Base-by-base conservation (phyloP, 2,113 vertebrate species). In the Phasianus colchicus region DNA sequence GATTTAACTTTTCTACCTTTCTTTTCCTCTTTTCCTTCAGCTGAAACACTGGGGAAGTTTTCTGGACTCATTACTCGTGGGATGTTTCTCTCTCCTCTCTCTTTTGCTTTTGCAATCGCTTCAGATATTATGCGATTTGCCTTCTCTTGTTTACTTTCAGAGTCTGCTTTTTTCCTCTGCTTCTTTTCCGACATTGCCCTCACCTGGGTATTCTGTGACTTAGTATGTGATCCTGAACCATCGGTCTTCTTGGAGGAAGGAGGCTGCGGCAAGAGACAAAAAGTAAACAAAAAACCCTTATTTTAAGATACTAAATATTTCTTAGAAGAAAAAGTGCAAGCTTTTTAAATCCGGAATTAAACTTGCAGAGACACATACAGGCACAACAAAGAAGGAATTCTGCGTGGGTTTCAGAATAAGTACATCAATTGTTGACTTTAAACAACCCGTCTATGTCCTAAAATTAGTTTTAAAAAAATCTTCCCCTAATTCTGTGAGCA, bases 101-200 rank as follows among this genome's bases (percentile, higher is more conserved):
- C 99, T 92, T 98, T 98, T 45, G 99, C 99, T 97, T 99, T 99
- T 67, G 99, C 99, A 92, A 99, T 99, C 32, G 99, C 99, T 97
- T 99, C 99, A 3, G 99, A 99, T 98, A 99, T 99, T 95, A 99
- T 99, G 92, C 99, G 98, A 96, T 99, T 99, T 61, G 99, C 99
- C 96, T 99, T 99, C 96, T 99, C 99, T 97, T 99, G 99, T 96
- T 99, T 99, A 96, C 99, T 99, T 97, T 98, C 99, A 5, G 98
- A 98, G 97, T 99, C 99, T 95, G 96, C 95, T 91, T 98, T 98
- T 96, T 97, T 98, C 97, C 98, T 98, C 97, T 98, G 98, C 82
- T 97, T 97, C 92, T 97, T 97, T 94, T 98, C 98, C 96, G 99
- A 96, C 98, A 98, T 15, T 95, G 98, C 82, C 97, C 98, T 99